Evolutionary conservation across 2,113 vertebrate species (phyloP), one percentile per base, ranked within the genome.

Genomic region (Callochromis pleurospilus): DNA sequence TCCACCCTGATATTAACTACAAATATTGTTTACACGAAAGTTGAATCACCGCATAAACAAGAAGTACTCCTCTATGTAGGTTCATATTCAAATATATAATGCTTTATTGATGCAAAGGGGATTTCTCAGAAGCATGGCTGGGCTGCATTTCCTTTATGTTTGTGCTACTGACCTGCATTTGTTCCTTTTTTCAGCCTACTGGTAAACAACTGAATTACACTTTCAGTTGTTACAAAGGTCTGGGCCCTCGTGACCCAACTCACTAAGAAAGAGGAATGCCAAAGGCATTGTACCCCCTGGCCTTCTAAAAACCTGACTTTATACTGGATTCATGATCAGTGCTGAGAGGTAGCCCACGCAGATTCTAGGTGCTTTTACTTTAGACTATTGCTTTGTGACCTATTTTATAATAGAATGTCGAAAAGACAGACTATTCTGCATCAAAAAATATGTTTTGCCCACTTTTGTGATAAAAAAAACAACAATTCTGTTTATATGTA

Each of bases 101-200:
- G 11, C 13, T 6, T 36, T 1, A 15, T 21, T n/a, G 11, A 10
- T 49, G 9, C 2, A 2, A 5, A 17, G 15, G 19, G 11, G 6
- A 24, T 82, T 68, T 60, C 5, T 36, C n/a, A 75, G n/a, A 4
- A 38, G 29, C 15, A 17, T 58, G 8, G 33, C 29, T 33, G 17
- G 33, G 15, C 29, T 89, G 36, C 36, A 62, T 17, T 86, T 79
- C 40, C 80, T 79, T 60, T 58, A 70, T 2, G 65, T 77, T 88
- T 92, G 92, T 90, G 47, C 91, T 81, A 92, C 87, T 93, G 90
- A 93, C 93, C 91, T 93, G 87, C 33, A 84, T 92, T 79, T 84
- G 77, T 55, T 14, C 38, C 8, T 21, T 80, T 33, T 62, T 21
- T 47, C 62, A 11, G 38, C 79, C 93, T 89, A 54, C 29, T 84